Evolutionary conservation across 2,888 invertebrate genomes (phyloP), one percentile per base, ranked within the genome.

Genomic region (Leptinotarsa juncta): DNA sequence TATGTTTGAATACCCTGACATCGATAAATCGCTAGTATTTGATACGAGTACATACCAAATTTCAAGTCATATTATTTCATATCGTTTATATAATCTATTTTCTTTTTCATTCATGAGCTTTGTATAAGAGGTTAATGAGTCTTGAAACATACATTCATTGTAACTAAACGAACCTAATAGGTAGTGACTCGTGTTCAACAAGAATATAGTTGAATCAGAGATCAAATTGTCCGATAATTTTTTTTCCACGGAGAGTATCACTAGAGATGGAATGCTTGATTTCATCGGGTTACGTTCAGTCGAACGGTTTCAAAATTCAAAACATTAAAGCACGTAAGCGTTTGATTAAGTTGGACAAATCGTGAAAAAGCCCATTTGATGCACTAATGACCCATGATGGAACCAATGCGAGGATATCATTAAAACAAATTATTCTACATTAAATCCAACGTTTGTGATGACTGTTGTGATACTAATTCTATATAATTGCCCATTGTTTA

Each of bases 81-180:
- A 62, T 32, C 62, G 26, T 32, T 62, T 62, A n/a, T 62, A 62
- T 3, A 16, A 32, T 72, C 55, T 66, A 57, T 67, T 67, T 67
- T 42, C 10, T 53, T 4, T 42, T 32, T 49, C 67, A 20, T 55
- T 68, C 55, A 51, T 68, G 20, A 42, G 51, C 65, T 55, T 20
- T 71, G 50, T 60, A 72, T 53, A 26, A 42, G 48, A 71, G 67
- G 65, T 71, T 62, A 70, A 74, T 67, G 71, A 71, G 55, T 10
- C 26, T 67, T 53, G 67, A 74, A 67, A 50, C 50, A 57, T 49
- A 66, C 67, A 74, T 71, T 71, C 71, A 67, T 70, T 67, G 67
- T 74, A 70, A 53, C 65, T 62, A 60, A 74, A 69, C 70, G 67
- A 71, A 67, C 26, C 65, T 74, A 74, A 74, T 74, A 67, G 71